Conservation (phyloP, 92 coral and sea anemone species). For the Phenganax subtilis region DNA sequence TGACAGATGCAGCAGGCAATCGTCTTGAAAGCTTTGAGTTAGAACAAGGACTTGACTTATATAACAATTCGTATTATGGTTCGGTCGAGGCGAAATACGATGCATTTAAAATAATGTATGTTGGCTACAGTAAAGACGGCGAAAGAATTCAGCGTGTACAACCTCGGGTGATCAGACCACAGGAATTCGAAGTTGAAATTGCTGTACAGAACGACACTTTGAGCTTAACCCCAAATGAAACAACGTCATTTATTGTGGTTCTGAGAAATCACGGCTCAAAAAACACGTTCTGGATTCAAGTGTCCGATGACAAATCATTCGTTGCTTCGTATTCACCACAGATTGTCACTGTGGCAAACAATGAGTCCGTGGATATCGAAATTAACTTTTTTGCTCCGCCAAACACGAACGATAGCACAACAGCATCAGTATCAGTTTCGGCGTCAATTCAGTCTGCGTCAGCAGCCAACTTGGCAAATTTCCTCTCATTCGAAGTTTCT, state of each 20-base stretch:
- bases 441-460: constrained; percentile 12
- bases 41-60: constrained; percentile 44
- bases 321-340: neutral
- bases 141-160: constrained; percentile 11
- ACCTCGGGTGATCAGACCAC: constrained; percentile 20
- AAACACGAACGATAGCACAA: constrained; percentile 7
- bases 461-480: neutral
- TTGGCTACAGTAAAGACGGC: constrained; percentile 4
- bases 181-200: constrained; percentile 16
- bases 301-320: constrained; percentile 22
- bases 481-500: constrained; percentile 14
- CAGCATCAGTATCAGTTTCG: constrained; percentile 1
- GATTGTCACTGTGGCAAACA: neutral
- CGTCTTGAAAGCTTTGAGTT: constrained; percentile 49
- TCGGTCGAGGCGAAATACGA: neutral
- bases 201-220: constrained; percentile 2
- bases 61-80: constrained; percentile 36
- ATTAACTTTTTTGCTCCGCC: constrained; percentile 3
- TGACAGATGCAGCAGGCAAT: constrained; percentile 39
- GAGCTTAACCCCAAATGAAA: constrained; percentile 3
- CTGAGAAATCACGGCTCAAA: constrained; percentile 3
- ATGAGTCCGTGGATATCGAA: constrained; percentile 2
- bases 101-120: constrained; percentile 6
- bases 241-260: neutral
- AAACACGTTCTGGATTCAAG: neutral